Base-by-base conservation (phyloP, 2,888 invertebrate species). In the Latrodectus hesperus region DNA sequence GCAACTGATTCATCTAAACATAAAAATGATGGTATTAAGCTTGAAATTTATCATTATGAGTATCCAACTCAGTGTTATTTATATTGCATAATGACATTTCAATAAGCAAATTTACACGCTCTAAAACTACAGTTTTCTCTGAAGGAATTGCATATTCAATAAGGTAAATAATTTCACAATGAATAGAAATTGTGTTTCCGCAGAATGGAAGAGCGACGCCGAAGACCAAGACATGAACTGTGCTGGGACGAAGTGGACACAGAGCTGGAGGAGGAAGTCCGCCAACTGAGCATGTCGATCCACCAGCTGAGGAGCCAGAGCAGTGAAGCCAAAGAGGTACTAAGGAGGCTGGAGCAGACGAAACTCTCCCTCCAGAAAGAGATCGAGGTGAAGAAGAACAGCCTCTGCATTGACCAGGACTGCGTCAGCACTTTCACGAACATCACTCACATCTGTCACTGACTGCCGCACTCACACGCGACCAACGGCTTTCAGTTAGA, bases 281-380 rank as follows among this genome's bases (percentile, higher is more conserved):
- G 83, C 1, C 26, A 84, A 8, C 71, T 88, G 22, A 84, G 81
- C 55, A n/a, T 79, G 17, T 65, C 83, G 10, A 4, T 88, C 11
- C 83, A 84, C n/a, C 83, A 79, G 51, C 75, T 88, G 71, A 68
- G 77, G 26, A 65, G 73, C 16, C 89, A 89, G 70, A 64, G n/a
- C 52, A 90, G 90, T 9, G 91, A 92, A 74, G 91, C 92, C 0
- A 90, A 91, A 84, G 90, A 90, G 64, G 92, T 92, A n/a, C 91
- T 97, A 89, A 95, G 97, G 51, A 96, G 96, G 91, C 94, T 98
- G 82, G 93, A 97, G 80, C 96, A 97, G 91, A 96, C 96, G 2
- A 97, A 98, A 93, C 95, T 98, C 79, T 95, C 97, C 91, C 93
- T 98, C 89, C 97, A 98, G 92, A 97, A 98, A 91, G 98, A 98